These are phyloP conservation scores for Drosophila cracens DNA, from an alignment of 2,888 invertebrate genomes.

Conservation along the genomic window DNA sequence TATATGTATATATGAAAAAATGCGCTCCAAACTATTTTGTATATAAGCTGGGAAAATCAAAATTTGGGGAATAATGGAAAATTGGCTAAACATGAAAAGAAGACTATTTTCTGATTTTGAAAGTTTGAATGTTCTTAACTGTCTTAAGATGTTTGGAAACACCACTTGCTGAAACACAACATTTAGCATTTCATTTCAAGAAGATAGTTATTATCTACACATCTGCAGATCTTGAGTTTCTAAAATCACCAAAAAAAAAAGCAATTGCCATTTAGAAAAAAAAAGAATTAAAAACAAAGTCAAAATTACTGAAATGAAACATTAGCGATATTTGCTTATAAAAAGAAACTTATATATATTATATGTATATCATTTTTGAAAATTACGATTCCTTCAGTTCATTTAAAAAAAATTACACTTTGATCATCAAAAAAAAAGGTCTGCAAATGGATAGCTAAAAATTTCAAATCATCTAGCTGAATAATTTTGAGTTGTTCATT, in stretches of 20 bases:
- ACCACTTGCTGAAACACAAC: not conserved
- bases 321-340: not conserved
- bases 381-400: not conserved
- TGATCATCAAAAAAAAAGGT: no score
- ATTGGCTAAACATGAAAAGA: not conserved
- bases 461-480: not conserved
- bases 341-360: not conserved
- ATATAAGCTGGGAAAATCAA: not conserved
- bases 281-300: not conserved
- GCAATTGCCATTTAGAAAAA: not conserved
- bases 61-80: not conserved
- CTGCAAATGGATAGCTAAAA: not conserved
- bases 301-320: not conserved
- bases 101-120: not conserved
- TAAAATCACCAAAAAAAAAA: not conserved
- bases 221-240: not conserved
- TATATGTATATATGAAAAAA: slow-evolving; percentile 1
- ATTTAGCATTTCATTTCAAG: not conserved
- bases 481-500: not conserved
- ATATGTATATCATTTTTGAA: no score
- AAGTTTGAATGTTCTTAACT: not conserved
- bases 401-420: no score
- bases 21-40: not conserved
- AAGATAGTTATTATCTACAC: not conserved
- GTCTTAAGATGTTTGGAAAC: not conserved